phyloP scores from a whole-genome alignment of 2,113 vertebrate genomes.

The Anthoscopus minutus region DNA sequence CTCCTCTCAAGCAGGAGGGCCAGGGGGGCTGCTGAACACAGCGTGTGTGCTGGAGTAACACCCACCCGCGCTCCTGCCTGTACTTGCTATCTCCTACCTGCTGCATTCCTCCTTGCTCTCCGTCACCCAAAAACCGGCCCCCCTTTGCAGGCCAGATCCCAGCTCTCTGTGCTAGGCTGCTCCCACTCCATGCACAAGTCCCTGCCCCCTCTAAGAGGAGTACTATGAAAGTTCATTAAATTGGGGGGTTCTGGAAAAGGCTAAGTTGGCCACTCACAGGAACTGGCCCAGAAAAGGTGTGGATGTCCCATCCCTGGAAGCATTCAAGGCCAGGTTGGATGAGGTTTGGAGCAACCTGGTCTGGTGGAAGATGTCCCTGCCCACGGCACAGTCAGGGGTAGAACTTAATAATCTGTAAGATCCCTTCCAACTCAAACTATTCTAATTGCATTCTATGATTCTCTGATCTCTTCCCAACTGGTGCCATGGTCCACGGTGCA shows the following conservation, averaged over 20 bases:
- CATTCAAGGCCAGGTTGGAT: neutral
- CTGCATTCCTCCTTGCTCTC: slow-evolving; percentile 2
- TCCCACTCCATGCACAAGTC: neutral
- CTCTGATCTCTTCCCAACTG: neutral
- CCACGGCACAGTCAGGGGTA: no score
- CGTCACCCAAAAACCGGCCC: neutral
- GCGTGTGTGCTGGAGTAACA: neutral
- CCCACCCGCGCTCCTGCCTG: neutral
- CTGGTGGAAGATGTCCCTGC: neutral
- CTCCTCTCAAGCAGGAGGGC: neutral
- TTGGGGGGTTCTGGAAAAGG: neutral
- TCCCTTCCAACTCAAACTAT: neutral
- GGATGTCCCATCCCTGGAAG: neutral
- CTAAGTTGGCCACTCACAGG: neutral
- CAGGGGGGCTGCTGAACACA: neutral
- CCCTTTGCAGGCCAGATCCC: neutral
- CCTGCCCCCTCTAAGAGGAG: neutral
- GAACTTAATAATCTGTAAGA: neutral
- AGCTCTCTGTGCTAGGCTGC: fast-evolving
- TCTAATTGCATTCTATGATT: neutral
- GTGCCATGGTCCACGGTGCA: neutral
- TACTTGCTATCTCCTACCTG: neutral
- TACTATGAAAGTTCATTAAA: neutral
- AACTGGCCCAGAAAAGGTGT: neutral
- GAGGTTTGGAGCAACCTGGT: neutral